Evolutionary conservation across 2,113 vertebrate genomes (phyloP), one percentile per base, ranked within the genome.

Genomic region (Mellivora capensis): DNA sequence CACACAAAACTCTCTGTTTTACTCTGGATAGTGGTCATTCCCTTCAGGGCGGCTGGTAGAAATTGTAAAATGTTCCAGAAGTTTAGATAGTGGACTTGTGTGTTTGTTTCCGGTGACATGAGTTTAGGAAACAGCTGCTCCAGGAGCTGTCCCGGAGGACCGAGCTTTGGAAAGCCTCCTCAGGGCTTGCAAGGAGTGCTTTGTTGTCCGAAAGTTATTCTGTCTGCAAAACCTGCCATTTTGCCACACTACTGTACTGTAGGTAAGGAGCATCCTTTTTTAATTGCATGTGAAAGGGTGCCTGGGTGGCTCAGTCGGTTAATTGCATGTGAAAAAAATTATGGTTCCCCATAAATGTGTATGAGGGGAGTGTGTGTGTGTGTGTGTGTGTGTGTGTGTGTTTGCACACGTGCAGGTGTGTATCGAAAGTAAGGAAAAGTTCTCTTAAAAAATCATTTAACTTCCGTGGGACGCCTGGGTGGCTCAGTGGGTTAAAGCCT

Each of bases 81-180:
- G 54, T 74, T 67, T 61, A 59, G 39, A 62, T 80, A 86, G 59
- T 90, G 52, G 92, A 87, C 90, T 92, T 91, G 42, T 34, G 42
- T 34, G 69, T 97, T 98, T 44, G 76, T 97, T 98, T 99, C 98
- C 98, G 97, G 95, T 88, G 1, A 0, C 29, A 0, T 37, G 85
- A 83, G 62, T 93, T 87, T 98, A 3, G 61, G 98, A 98, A 97
- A 44, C 91, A 88, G 96, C 86, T 96, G 91, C 98, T 97, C 96
- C 91, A 94, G 96, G 92, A 96, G 97, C 87, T 95, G 89, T 86
- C 98, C 93, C 29, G 29, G 39, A 84, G 74, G 71, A 29, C 81
- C 37, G 49, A 86, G 59, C 44, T 34, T 91, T 59, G 42, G 90
- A 80, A 54, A 0, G 5, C 0, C 72, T 49, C 15, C 6, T 14